phyloP scores from a whole-genome alignment of 2,113 vertebrate species.

The Cathartes aura region DNA sequence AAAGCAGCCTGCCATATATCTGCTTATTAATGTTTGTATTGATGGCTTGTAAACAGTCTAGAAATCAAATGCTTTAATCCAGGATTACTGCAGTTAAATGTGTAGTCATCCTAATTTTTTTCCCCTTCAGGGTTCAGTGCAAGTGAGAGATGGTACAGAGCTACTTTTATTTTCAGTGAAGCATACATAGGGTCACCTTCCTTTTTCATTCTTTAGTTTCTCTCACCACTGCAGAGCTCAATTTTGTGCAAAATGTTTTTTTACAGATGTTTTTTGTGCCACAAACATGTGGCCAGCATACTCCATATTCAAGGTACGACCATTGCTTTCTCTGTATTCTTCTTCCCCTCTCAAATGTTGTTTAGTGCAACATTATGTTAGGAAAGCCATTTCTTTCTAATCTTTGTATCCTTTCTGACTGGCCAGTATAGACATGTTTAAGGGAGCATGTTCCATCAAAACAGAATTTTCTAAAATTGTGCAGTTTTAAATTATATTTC shows the following conservation, averaged over 20 bases:
- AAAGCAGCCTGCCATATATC: neutral
- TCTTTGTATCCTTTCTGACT: neutral
- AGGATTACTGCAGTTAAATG: neutral
- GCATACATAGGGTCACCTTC: neutral
- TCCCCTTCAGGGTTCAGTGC: neutral
- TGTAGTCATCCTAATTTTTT: neutral
- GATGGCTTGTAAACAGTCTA: conserved; percentile 2
- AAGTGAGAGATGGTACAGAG: neutral
- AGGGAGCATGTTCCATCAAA: neutral
- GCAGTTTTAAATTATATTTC: neutral
- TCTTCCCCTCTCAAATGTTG: neutral
- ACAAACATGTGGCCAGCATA: neutral
- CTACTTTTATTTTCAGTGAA: neutral
- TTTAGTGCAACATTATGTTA: neutral
- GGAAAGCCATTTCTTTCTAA: neutral
- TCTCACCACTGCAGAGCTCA: neutral
- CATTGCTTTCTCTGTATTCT: neutral
- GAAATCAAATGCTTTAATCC: conserved; percentile 20
- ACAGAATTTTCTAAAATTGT: neutral
- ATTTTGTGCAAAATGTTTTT: neutral
- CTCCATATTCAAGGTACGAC: neutral
- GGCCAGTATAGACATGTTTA: neutral
- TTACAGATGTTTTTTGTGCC: neutral
- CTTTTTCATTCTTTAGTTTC: neutral
- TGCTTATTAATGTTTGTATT: conserved; percentile 12